Conservation (phyloP, 2,797 vertebrate genomes). For the Cynodonichthys magdalenae region DNA sequence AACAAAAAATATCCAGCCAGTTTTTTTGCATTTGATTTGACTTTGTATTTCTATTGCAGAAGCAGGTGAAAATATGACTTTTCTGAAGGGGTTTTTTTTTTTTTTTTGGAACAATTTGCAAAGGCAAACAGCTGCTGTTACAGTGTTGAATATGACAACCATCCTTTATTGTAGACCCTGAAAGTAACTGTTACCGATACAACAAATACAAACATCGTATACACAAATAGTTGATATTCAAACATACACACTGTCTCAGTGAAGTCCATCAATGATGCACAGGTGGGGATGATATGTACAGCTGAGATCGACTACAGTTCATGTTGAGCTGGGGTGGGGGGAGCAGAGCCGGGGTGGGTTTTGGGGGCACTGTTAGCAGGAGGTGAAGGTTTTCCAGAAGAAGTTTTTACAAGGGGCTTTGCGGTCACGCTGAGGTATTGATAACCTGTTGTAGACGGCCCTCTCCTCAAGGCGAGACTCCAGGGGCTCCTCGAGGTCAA, state of each 20-base stretch:
- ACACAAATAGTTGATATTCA: slow-evolving; percentile 75
- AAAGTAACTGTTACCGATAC: slow-evolving; percentile 64
- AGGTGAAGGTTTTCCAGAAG: slow-evolving; percentile 96
- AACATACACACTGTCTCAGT: slow-evolving; percentile 75
- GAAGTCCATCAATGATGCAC: slow-evolving; percentile 78
- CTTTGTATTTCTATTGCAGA: slow-evolving; percentile 40
- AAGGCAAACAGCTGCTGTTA: slow-evolving; percentile 57
- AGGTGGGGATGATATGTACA: slow-evolving; percentile 75
- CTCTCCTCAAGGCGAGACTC: slow-evolving; percentile 85
- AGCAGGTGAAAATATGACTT: slow-evolving; percentile 28
- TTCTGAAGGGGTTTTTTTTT: background rate
- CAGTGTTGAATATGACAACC: slow-evolving; percentile 70
- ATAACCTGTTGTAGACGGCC: slow-evolving; percentile 83
- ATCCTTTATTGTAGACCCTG: slow-evolving; percentile 83
- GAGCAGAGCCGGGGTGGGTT: slow-evolving; percentile 6
- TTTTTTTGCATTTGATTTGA: slow-evolving; percentile 34
- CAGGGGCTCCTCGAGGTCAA: slow-evolving; percentile 78
- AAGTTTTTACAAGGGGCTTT: slow-evolving; percentile 93
- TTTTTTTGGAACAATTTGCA: slow-evolving; percentile 20
- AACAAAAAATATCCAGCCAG: slow-evolving; percentile 17
- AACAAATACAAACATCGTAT: slow-evolving; percentile 75
- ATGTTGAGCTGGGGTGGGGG: slow-evolving; percentile 58
- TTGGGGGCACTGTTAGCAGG: slow-evolving; percentile 80
- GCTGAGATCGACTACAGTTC: slow-evolving; percentile 82
- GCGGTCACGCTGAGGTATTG: slow-evolving; percentile 87